Base-by-base conservation (phyloP, 1,140 invertebrate species). In the Octopus sinensis region DNA sequence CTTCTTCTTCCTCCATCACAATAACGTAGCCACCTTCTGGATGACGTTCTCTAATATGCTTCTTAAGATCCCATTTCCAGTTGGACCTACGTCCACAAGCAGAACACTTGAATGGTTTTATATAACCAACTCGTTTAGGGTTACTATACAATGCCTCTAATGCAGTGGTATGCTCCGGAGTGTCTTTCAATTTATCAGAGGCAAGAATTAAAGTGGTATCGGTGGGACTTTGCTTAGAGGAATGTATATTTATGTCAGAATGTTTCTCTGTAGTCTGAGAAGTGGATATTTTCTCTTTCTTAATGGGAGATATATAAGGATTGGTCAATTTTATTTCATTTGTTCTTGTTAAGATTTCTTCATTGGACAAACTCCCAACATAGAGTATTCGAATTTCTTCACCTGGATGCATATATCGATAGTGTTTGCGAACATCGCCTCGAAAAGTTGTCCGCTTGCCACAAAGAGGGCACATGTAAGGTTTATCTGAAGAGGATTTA, bases 21-120 rank as follows among this genome's bases (percentile, higher is more conserved):
- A 94, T 94, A n/a, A 92, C 91, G 53, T 88, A 86, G 54, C 82
- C 82, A 12, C 75, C 30, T 10, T 83, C 79, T 9, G 84, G 84
- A 85, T 89, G 88, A 78, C 85, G 86, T 5, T 85, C 83, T 79
- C 86, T 79, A 56, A 90, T 87, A 78, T 90, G 89, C 73, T 88
- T 90, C 80, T 86, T 97, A 81, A 98, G 96, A 91, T 98, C 97
- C 96, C 96, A 98, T 84, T 96, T 93, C 96, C 96, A 97, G 91
- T 97, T 97, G 51, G 96, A 97, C 83, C 96, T 94, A 88, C 97
- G 96, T 51, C 95, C 94, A 91, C 97, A 98, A 4, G 96, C 92
- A 4, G 96, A 98, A 92, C 97, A 98, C 91, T 97, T 96, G 89
- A 97, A 98, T 5, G 96, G 96, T 79, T 87, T 88, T 30, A 86